Conservation (phyloP, 2,888 invertebrate species). For the Drosophila mulleri region DNA sequence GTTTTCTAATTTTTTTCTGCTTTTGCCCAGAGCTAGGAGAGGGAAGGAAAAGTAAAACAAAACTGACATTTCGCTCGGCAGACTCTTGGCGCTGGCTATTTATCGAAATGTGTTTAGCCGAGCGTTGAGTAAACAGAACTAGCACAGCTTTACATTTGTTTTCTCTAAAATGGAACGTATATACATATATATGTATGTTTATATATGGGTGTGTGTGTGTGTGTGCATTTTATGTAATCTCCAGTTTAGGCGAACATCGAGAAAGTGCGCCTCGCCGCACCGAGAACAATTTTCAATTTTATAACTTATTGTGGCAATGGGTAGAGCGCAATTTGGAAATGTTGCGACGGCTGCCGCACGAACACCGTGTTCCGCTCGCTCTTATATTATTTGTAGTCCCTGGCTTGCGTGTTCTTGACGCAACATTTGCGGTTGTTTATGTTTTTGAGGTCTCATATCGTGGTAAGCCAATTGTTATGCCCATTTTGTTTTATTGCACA, state of each 20-base stretch:
- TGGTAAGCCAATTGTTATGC: slow-evolving; percentile 75
- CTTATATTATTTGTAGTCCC: slow-evolving; percentile 11
- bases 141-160: slow-evolving; percentile 1
- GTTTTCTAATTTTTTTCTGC: not conserved
- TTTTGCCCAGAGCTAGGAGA: not conserved
- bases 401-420: slow-evolving; percentile 72
- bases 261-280: slow-evolving; percentile 3
- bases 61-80: slow-evolving; percentile 9
- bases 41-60: not conserved
- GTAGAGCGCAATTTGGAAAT: slow-evolving; percentile 13
- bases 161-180: not conserved
- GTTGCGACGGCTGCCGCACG: slow-evolving; percentile 9
- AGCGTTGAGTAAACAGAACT: slow-evolving; percentile 13
- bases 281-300: slow-evolving; percentile 18
- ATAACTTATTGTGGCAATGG: slow-evolving; percentile 19
- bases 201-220: not conserved
- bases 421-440: slow-evolving; percentile 78
- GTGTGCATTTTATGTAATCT: slow-evolving; percentile 14
- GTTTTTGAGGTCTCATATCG: slow-evolving; percentile 74
- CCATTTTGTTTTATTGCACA: slow-evolving; percentile 74
- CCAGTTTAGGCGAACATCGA: slow-evolving; percentile 13
- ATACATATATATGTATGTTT: not conserved
- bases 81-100: slow-evolving; percentile 11
- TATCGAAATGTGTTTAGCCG: slow-evolving; percentile 14
- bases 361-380: not conserved